A percentile compares a stretch with the other conserved stretches of the same genome.
These are phyloP conservation scores for Nipponia nippon DNA, from an alignment of 2,113 vertebrate species.

Conservation along the genomic window DNA sequence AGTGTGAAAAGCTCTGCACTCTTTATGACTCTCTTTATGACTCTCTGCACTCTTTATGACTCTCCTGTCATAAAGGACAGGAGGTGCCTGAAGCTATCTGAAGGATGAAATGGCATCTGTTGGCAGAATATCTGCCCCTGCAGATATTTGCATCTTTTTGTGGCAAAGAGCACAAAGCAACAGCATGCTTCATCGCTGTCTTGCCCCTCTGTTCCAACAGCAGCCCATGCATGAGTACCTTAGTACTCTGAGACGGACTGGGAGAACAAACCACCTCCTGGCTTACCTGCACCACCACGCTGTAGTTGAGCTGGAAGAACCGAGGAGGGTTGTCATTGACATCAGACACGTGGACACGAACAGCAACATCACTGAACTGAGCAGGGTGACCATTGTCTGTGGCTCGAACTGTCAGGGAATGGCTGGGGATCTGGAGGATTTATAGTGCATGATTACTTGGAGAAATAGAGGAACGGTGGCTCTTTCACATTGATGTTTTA, in stretches of 20 bases:
- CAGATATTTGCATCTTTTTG: background rate
- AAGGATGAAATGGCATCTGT: background rate
- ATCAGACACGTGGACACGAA: conserved; percentile 81
- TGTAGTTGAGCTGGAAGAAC: conserved; percentile 92
- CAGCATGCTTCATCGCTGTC: rapidly evolving
- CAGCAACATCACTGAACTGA: conserved; percentile 76
- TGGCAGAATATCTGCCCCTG: background rate
- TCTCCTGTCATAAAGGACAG: background rate
- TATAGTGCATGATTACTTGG: background rate
- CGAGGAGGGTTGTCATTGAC: conserved; percentile 93
- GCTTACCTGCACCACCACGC: conserved; percentile 85
- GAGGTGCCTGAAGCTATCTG: background rate
- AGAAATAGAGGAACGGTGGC: background rate
- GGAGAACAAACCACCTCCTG: background rate
- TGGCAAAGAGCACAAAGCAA: background rate
- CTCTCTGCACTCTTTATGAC: no score
- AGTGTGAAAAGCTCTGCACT: background rate
- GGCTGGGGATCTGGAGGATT: conserved; percentile 80
- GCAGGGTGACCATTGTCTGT: conserved; percentile 83
- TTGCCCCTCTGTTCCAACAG: background rate
- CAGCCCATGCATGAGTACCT: background rate
- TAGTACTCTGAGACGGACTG: background rate
- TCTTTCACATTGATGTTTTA: background rate
- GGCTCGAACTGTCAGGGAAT: conserved; percentile 87
- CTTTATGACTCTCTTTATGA: no score